Evolutionary conservation across 53 echinoderm and acorn worm species (phyloP).

Genomic region (Pentamera pediparva): DNA sequence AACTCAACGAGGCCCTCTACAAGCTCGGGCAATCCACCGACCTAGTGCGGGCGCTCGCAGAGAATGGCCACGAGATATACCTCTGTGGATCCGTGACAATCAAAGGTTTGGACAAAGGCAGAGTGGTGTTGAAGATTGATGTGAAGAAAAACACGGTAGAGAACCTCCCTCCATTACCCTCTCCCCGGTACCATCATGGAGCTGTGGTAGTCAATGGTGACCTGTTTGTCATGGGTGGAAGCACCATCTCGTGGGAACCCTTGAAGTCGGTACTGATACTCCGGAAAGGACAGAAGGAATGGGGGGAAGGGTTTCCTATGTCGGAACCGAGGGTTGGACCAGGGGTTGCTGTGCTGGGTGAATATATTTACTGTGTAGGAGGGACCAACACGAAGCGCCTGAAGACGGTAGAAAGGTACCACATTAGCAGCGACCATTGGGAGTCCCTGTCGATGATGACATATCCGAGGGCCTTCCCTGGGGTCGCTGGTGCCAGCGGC

Average conservation of each 20-base stretch:
- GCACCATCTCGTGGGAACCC: background rate
- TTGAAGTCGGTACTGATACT: background rate
- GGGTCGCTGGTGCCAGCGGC: background rate
- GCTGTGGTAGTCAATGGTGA: constrained; percentile 13
- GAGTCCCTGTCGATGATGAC: background rate
- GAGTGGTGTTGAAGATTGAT: constrained; percentile 6
- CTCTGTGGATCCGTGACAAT: constrained; percentile 24
- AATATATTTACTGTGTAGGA: constrained; percentile 15
- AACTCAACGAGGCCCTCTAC: background rate
- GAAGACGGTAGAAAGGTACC: constrained; percentile 18
- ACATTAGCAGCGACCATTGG: background rate
- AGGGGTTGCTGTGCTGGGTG: constrained; percentile 5
- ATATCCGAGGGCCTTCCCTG: constrained; percentile 9
- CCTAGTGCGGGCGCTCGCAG: background rate
- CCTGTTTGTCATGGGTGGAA: constrained; percentile 8
- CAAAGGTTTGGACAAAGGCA: background rate
- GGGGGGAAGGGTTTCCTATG: constrained; percentile 19
- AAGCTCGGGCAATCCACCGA: background rate
- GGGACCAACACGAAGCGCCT: constrained; percentile 7
- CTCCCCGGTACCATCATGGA: constrained; percentile 20
- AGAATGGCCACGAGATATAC: background rate
- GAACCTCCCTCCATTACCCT: background rate
- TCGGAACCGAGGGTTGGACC: background rate
- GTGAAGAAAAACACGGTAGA: background rate
- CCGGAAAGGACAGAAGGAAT: background rate